Percentiles rank a stretch among this genome's conserved stretches.
Conservation (phyloP, 2,888 invertebrate species). For the Epinotia brunnichana region DNA sequence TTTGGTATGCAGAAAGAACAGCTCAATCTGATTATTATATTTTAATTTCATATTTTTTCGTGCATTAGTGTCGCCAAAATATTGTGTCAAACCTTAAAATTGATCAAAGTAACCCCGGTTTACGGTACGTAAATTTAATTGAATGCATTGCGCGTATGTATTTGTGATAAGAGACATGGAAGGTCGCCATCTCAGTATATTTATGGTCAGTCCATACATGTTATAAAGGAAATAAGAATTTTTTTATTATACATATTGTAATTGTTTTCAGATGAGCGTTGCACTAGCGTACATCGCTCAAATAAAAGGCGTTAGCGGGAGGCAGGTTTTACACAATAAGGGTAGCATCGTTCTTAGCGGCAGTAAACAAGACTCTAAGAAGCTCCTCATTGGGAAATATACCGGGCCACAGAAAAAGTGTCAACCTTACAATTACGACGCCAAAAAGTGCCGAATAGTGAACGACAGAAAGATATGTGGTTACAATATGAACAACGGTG, state of each 20-base stretch:
- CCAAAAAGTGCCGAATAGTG: neutral
- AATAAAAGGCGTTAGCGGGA: neutral
- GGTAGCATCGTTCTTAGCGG: neutral
- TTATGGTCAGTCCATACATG: neutral
- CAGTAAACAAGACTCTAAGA: neutral
- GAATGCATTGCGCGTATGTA: neutral
- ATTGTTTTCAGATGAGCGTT: neutral
- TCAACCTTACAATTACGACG: neutral
- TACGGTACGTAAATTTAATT: no score
- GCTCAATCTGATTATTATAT: no score
- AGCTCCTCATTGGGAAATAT: neutral
- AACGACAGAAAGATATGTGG: neutral
- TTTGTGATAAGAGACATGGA: neutral
- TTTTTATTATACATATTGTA: neutral
- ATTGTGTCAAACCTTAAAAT: no score
- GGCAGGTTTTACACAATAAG: neutral
- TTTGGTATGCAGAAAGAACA: no score
- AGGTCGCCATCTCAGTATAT: neutral
- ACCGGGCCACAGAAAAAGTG: neutral
- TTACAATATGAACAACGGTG: neutral
- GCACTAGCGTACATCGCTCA: neutral
- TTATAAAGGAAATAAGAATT: neutral
- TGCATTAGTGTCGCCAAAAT: no score
- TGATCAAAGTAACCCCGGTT: no score
- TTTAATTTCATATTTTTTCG: no score